Evolutionary conservation across 2,797 vertebrate species (phyloP), one percentile per base, ranked within the genome.

Genomic region (Sebastes iracundus): DNA sequence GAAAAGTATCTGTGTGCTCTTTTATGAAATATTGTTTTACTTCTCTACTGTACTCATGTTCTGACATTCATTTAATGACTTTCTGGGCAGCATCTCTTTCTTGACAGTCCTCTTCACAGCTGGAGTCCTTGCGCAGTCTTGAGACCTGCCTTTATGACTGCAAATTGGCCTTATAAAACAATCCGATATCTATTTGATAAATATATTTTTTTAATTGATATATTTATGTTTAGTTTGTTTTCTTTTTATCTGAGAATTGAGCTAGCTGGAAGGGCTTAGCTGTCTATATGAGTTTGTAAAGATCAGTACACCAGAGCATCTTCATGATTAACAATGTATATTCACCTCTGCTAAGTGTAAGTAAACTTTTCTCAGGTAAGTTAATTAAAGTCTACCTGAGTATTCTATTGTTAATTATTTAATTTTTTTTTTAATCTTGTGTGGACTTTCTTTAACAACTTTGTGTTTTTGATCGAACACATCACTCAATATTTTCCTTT

Each of bases 1-100:
- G 93, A 95, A 95, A 95, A 94, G 82, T 94, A 91, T 77, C 16
- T 87, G 77, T 86, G 53, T 83, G 49, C 33, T 71, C 20, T 88
- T 90, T 87, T 25, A 46, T 90, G 6, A 72, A 66, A 49, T 2
- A 1, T 46, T 35, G 11, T 68, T 56, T 46, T 30, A 25, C 38
- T 20, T 58, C 16, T 49, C 23, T 42, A 30, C 25, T 64, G 2
- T 63, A 66, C 6, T 65, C 9, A 16, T 75, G 16, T 66, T 81
- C 16, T 32, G 32, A 56, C 8, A 3, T 63, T 62, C 6, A 59
- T 70, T 6, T 18, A 13, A 27, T 49, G 56, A 64, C 2, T 13
- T 60, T 64, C 38, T 28, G 13, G 7, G 22, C 20, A 18, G 14
- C 3, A 38, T 58, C 0, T 56, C 7, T 23, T 55, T 10, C 1